A percentile compares a stretch with the other conserved stretches of the same genome.
Conservation (phyloP, 2,113 vertebrate species). For the Leptosomus discolor region DNA sequence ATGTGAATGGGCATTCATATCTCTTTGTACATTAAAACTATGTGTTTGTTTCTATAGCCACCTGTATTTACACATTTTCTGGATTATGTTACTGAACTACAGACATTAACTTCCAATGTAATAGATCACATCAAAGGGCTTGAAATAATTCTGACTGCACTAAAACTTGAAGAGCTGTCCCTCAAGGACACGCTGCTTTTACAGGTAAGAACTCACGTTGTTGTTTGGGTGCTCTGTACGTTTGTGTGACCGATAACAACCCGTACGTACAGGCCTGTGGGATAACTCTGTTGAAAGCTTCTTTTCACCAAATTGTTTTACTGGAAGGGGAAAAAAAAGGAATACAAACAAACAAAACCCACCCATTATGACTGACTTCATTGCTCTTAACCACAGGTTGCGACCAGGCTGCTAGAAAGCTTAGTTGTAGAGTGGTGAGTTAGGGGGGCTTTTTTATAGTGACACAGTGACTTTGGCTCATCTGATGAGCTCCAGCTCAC, state of each 20-base stretch:
- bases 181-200: constrained; percentile 81
- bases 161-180: constrained; percentile 88
- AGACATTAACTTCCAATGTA: constrained; percentile 84
- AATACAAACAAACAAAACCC: neutral
- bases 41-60: constrained; percentile 75
- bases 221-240: neutral
- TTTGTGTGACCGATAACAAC: neutral
- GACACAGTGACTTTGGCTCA: neutral
- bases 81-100: constrained; percentile 84
- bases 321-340: neutral
- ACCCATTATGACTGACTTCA: neutral
- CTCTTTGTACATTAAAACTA: neutral
- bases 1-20: neutral
- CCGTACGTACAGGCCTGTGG: rapidly evolving
- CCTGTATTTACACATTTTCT: constrained; percentile 88
- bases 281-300: neutral
- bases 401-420: neutral
- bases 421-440: neutral
- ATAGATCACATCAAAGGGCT: constrained; percentile 89
- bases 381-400: neutral
- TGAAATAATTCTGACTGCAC: constrained; percentile 82
- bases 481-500: neutral
- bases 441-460: neutral
- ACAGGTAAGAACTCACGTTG: constrained; percentile 67
- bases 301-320: neutral